Percentiles rank a stretch among this genome's conserved stretches.
Evolutionary conservation across 2,888 invertebrate species (phyloP).

Genomic region (Calameuta idolon): DNA sequence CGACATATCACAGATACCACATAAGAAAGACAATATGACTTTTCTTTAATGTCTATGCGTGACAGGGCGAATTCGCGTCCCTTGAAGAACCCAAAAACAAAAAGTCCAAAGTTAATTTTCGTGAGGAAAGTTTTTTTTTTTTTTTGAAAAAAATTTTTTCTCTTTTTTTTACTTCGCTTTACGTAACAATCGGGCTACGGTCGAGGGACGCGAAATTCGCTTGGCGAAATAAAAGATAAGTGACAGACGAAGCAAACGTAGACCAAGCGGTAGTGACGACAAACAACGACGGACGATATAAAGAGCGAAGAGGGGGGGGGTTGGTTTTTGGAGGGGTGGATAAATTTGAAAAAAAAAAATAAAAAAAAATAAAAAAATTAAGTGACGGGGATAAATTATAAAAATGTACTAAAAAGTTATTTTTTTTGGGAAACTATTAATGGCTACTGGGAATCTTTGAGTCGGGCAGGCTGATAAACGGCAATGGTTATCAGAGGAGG

Average conservation of each 20-base stretch:
- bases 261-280: background rate
- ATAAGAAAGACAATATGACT: constrained; percentile 40
- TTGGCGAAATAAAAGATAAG: background rate
- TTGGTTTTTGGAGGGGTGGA: background rate
- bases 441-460: background rate
- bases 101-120: too few species aligned
- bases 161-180: background rate
- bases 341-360: too few species aligned
- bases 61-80: background rate
- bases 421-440: background rate
- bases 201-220: background rate
- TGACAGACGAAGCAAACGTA: background rate
- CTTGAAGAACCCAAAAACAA: background rate
- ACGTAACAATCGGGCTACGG: background rate
- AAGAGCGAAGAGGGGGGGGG: background rate
- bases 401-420: background rate
- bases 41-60: background rate
- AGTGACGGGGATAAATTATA: background rate
- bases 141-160: too few species aligned
- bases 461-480: background rate
- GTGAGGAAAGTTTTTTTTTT: background rate
- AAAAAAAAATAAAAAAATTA: background rate
- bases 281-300: background rate
- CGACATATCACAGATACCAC: constrained; percentile 64
- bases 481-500: background rate